Base-by-base conservation (phyloP, 2,113 vertebrate species). In the Hippocampus zosterae region DNA sequence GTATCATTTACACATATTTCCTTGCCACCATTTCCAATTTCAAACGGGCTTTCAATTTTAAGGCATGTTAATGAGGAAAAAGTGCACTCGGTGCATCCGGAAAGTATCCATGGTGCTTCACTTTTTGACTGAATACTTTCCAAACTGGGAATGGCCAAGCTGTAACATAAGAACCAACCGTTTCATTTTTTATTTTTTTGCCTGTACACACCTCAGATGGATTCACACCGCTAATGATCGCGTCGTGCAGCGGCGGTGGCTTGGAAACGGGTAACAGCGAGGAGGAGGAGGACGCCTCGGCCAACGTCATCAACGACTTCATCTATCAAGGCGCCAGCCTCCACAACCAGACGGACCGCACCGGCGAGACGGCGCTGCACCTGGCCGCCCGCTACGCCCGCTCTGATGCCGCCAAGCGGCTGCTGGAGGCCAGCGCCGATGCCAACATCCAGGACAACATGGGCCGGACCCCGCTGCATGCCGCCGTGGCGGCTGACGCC, bases 401-500 rank as follows among this genome's bases (percentile, higher is more conserved):
- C 50, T 98, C 97, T 0, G 97, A 99, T 0, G 97, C 97, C 0
- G 97, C 97, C 88, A 99, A 99, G 75, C 93, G 97, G 69, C 92
- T 99, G 68, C 91, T 99, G 86, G 97, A 99, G 84, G 96, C 97
- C 80, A 98, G 97, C 0, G 97, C 97, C 0, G 96, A 99, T 0
- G 96, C 97, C 48, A 99, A 99, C 88, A 94, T 98, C 81, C 96
- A 96, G 81, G 97, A 99, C 88, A 97, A 98, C 91, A 98, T 97
- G 96, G 97, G 97, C 5, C 90, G 96, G 64, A 98, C 97, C 0
- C 97, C 97, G 0, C 91, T 99, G 37, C 97, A 99, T 0, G 97
- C 97, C 0, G 96, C 97, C 0, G 96, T 99, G 63, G 96, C 97
- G 0, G 96, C 97, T 0, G 97, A 99, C 0, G 97, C 97, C 0